Percentiles rank a stretch among this genome's conserved stretches.
Evolutionary conservation across 2,797 vertebrate genomes (phyloP).

Genomic region (Paguma larvata): DNA sequence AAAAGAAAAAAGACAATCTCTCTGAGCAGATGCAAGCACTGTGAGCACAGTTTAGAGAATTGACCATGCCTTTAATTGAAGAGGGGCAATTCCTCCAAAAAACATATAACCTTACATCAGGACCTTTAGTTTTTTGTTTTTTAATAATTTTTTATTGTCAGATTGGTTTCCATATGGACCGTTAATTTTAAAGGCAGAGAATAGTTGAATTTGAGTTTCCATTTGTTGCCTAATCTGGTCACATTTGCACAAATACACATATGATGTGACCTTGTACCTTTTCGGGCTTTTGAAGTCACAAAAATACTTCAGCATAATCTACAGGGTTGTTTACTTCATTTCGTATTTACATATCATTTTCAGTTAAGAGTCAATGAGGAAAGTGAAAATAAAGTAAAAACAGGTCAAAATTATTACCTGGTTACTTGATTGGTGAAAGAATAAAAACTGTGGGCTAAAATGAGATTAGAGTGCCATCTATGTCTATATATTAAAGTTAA

Average conservation of each 20-base stretch:
- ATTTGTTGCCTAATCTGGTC: background rate
- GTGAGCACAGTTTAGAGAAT: background rate
- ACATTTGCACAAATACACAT: background rate
- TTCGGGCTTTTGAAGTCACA: background rate
- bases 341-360: background rate
- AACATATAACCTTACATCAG: background rate
- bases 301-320: conserved; percentile 3
- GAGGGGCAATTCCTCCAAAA: background rate
- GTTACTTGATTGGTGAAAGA: background rate
- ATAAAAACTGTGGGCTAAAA: background rate
- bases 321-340: background rate
- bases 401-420: background rate
- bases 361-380: background rate
- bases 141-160: too few species aligned
- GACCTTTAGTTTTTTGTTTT: background rate
- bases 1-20: background rate
- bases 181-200: background rate
- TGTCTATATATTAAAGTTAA: background rate
- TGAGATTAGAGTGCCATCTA: background rate
- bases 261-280: background rate
- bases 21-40: background rate
- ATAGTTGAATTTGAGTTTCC: background rate
- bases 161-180: background rate
- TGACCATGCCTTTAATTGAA: background rate
- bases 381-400: conserved; percentile 36